phyloP scores from a whole-genome alignment of 2,888 invertebrate species.

The Conops quadrifasciatus region DNA sequence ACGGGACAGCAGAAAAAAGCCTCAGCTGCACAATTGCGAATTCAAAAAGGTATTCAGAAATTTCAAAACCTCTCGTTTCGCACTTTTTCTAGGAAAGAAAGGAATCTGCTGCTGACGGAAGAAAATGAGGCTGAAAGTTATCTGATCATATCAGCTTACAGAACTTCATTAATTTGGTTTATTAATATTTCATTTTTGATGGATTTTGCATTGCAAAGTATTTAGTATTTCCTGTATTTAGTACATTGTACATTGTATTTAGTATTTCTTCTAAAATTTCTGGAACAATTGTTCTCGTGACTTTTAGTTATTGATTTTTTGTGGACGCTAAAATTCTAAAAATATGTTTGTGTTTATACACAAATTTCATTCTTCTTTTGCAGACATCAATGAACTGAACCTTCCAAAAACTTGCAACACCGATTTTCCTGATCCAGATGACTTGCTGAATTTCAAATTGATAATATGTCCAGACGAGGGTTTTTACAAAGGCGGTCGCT shows the following conservation, averaged over 20 bases:
- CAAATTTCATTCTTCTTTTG: constrained; percentile 58
- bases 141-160: too few species aligned
- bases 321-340: neutral
- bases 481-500: constrained; percentile 92
- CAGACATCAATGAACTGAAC: constrained; percentile 97
- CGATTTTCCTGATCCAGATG: constrained; percentile 96
- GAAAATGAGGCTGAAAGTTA: too few species aligned
- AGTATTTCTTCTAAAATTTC: too few species aligned
- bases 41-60: constrained; percentile 85
- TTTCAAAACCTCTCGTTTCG: neutral
- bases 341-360: neutral
- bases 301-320: neutral
- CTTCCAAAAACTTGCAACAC: constrained; percentile 96
- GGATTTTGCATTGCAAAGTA: too few species aligned
- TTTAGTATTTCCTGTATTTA: too few species aligned
- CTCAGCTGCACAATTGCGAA: constrained; percentile 95
- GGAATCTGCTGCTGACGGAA: neutral
- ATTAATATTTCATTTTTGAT: too few species aligned
- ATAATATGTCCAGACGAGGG: constrained; percentile 98
- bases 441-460: constrained; percentile 93
- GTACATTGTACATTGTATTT: too few species aligned
- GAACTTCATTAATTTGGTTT: too few species aligned
- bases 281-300: too few species aligned
- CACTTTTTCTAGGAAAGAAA: neutral
- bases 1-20: constrained; percentile 87